Conservation (phyloP, 2,113 vertebrate genomes). For the Lipotes vexillifer region DNA sequence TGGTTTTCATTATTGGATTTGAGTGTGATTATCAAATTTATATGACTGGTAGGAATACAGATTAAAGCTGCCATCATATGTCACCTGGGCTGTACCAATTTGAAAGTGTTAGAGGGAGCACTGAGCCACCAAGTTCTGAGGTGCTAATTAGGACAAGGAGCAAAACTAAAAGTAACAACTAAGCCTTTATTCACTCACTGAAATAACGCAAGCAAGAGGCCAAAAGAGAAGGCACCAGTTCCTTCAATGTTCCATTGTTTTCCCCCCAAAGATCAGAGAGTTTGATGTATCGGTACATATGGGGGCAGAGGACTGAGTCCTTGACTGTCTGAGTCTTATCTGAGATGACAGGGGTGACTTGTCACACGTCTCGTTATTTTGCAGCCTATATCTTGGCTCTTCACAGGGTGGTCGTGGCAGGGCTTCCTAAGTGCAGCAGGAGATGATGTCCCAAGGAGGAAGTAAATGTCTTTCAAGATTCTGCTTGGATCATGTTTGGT, state of each 20-base stretch:
- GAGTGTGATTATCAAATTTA: not conserved
- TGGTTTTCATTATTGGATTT: not conserved
- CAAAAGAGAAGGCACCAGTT: not conserved
- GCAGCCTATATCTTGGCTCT: not conserved
- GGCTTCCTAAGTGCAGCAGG: not conserved
- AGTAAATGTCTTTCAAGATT: not conserved
- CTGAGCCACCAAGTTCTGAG: not conserved
- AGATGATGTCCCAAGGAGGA: not conserved
- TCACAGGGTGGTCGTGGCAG: not conserved
- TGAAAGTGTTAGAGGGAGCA: not conserved
- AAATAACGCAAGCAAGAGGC: not conserved
- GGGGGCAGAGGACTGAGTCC: not conserved
- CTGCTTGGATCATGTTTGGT: not conserved
- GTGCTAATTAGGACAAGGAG: not conserved
- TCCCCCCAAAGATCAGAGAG: too few relatives aligned
- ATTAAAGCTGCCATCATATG: not conserved
- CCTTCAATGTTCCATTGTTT: not conserved
- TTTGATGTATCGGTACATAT: not conserved
- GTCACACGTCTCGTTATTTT: not conserved
- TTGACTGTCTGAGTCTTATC: too few relatives aligned
- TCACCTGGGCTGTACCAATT: not conserved
- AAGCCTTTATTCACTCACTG: not conserved
- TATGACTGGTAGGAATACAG: not conserved
- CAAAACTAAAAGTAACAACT: not conserved
- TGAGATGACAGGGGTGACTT: not conserved